Conservation (phyloP, 2,888 invertebrate species). For the Caenorhabditis becei region DNA sequence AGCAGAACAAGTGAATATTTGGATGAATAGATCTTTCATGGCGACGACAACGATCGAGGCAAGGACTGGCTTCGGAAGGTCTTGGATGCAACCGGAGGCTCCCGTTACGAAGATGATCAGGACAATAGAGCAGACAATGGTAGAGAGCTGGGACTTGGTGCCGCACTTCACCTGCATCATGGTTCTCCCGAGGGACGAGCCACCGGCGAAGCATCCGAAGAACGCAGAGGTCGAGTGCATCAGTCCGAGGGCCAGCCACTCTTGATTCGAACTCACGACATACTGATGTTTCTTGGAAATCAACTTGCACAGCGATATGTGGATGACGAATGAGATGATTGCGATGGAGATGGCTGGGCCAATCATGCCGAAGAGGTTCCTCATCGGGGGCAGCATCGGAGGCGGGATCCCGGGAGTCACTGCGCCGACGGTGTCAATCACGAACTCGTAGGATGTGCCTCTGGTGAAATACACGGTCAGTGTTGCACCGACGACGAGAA, state of each 20-base stretch:
- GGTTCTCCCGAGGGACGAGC: constrained; percentile 82
- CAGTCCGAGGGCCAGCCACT: constrained; percentile 83
- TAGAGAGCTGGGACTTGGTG: constrained; percentile 69
- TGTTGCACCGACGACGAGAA: constrained; percentile 67
- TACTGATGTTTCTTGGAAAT: constrained; percentile 83
- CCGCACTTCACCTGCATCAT: constrained; percentile 80
- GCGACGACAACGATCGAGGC: constrained; percentile 76
- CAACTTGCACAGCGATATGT: constrained; percentile 82
- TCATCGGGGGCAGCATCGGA: constrained; percentile 50
- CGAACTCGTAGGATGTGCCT: constrained; percentile 59
- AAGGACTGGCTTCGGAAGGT: constrained; percentile 74
- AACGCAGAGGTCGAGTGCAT: constrained; percentile 82
- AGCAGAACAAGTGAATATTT: constrained; percentile 60
- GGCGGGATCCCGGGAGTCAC: constrained; percentile 61
- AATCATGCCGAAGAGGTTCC: constrained; percentile 46
- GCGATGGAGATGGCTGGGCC: constrained; percentile 71
- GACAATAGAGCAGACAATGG: constrained; percentile 66
- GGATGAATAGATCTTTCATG: constrained; percentile 74
- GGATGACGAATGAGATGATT: constrained; percentile 75
- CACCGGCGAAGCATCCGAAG: constrained; percentile 83
- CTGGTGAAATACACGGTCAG: constrained; percentile 62
- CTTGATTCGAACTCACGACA: constrained; percentile 82
- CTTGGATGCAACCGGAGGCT: constrained; percentile 63
- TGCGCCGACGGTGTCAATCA: constrained; percentile 62
- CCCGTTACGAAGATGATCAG: constrained; percentile 69